Conservation (phyloP, 2,888 invertebrate genomes). For the Allophyes oxyacanthae region DNA sequence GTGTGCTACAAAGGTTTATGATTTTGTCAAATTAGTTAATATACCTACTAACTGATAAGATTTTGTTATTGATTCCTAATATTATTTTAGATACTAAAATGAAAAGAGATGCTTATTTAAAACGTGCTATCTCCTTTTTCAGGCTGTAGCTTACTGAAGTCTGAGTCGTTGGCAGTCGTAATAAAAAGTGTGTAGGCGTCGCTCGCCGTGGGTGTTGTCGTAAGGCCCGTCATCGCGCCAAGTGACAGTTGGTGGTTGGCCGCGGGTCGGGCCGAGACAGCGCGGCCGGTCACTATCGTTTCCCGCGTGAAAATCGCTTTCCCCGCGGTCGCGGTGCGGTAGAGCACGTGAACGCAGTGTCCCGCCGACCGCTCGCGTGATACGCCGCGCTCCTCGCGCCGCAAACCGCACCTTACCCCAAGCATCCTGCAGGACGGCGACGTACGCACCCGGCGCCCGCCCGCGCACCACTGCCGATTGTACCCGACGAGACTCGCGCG, state of each 20-base stretch:
- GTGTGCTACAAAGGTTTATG: conserved; percentile 20
- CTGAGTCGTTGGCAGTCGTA: conserved; percentile 18
- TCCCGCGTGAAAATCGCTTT: conserved; percentile 88
- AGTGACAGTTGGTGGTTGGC: conserved; percentile 80
- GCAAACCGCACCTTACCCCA: conserved; percentile 62
- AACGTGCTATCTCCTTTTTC: conserved; percentile 3
- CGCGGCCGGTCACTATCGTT: conserved; percentile 85
- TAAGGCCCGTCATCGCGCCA: conserved; percentile 32
- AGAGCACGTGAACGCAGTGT: conserved; percentile 87
- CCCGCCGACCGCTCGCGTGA: conserved; percentile 88
- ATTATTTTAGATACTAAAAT: conserved; percentile 1
- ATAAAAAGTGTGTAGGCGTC: conserved; percentile 40
- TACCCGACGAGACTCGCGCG: conserved; percentile 63
- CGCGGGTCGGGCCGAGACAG: conserved; percentile 80
- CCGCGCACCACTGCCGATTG: conserved; percentile 76
- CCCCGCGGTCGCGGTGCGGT: conserved; percentile 80
- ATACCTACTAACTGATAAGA: not conserved
- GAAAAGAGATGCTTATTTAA: no score
- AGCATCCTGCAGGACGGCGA: conserved; percentile 69
- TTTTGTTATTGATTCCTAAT: not conserved
- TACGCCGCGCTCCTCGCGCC: conserved; percentile 80
- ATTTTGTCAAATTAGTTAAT: conserved; percentile 3
- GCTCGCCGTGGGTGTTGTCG: conserved; percentile 41
- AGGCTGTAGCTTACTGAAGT: conserved; percentile 6
- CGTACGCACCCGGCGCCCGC: conserved; percentile 78